Evolutionary conservation across 2,888 invertebrate species (phyloP), one percentile per base, ranked within the genome.

Genomic region (Drosophila dives): DNA sequence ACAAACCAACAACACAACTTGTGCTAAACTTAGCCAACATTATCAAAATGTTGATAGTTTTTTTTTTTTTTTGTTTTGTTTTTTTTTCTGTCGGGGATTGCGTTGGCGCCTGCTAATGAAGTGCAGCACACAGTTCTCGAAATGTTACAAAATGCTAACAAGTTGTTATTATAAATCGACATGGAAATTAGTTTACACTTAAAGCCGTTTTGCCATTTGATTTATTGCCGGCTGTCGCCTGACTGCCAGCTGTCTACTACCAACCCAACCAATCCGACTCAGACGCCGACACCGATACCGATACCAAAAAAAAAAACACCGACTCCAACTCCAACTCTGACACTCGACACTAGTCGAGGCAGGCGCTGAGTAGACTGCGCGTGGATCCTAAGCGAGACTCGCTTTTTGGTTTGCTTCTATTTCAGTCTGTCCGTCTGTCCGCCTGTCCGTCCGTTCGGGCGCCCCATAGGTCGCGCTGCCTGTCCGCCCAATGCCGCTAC

Each of bases 161-260:
- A 91, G 87, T 89, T 91, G 90, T 90, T 91, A 82, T 81, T 91
- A 89, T 88, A 90, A 90, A 91, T 91, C 92, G 91, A 91, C 91
- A 90, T 89, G 91, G 86, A 91, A 92, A 91, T 91, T 92, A 91
- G 92, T 90, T 91, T 90, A 90, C 91, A 91, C 91, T 91, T 91
- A 90, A 87, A 91, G 89, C 82, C 79, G 84, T 81, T 84, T 81
- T 81, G 81, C 85, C 82, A 71, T 84, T 80, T 90, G 89, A 89
- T 90, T 90, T 91, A 90, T 91, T 82, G 80, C 81, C 85, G 88
- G 80, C 90, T 90, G 91, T 91, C 90, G 81, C 79, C 81, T 75
- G 83, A 83, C 86, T 88, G 89, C 87, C 89, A 90, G 84, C 83
- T 82, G 89, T 89, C 90, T 82, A 85, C 82, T 75, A 85, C 85